A percentile compares a stretch with the other conserved stretches of the same genome.
phyloP scores from a whole-genome alignment of 2,888 invertebrate species.

The Blera fallax region DNA sequence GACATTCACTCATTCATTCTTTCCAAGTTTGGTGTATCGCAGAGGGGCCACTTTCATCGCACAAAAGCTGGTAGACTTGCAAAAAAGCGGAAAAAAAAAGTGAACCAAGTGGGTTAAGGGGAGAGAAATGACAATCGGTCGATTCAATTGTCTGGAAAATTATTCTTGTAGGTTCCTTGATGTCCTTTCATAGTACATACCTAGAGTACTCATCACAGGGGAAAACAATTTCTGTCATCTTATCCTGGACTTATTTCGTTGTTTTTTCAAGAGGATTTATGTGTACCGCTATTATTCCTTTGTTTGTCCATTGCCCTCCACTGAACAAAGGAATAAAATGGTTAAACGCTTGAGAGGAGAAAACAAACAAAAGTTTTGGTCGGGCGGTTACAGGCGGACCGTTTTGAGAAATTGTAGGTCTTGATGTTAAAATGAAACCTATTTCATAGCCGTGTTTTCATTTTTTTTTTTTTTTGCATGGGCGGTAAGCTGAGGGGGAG shows the following conservation, averaged over 20 bases:
- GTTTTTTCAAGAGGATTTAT: conserved; percentile 12
- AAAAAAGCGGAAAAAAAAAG: neutral
- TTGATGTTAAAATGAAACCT: conserved; percentile 13
- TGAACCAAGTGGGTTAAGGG: neutral
- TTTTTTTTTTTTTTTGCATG: conserved; percentile 8
- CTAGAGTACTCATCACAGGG: neutral
- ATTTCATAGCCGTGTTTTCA: conserved; percentile 38
- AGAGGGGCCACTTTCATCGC: neutral
- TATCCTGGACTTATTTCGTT: conserved; percentile 31
- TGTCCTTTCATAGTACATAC: neutral
- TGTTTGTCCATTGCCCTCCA: conserved; percentile 14
- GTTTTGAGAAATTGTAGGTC: conserved; percentile 28
- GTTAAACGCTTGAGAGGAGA: conserved; percentile 34
- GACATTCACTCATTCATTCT: conserved; percentile 11
- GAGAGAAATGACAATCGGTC: conserved; percentile 50
- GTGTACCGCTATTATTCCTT: conserved; percentile 25
- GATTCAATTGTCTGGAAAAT: conserved; percentile 66
- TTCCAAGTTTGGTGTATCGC: neutral
- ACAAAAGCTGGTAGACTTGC: neutral
- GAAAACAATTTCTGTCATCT: conserved; percentile 38
- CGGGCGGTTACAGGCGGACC: conserved; percentile 7
- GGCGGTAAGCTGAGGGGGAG: neutral
- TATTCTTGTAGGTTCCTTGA: conserved; percentile 43
- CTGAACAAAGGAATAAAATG: conserved; percentile 23
- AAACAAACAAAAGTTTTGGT: conserved; percentile 23